phyloP scores from a whole-genome alignment of 2,113 vertebrate species.

The Burhinus oedicnemus region DNA sequence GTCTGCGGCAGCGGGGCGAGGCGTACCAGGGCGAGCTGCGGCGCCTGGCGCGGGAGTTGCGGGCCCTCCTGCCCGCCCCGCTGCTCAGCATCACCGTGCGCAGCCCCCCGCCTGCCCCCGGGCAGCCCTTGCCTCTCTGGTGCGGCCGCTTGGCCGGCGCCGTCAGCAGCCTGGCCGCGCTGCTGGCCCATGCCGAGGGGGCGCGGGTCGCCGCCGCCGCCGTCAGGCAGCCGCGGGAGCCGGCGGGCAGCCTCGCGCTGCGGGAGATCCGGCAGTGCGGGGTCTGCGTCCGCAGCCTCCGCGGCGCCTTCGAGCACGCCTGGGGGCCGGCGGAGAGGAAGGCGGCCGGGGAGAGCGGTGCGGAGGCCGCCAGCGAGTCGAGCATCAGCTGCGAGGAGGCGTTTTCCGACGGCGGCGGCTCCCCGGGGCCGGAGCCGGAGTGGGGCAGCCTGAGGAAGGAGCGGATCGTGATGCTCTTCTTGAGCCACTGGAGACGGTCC shows the following conservation, averaged over 20 bases:
- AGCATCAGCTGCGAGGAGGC: constrained; percentile 79
- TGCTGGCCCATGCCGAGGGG: constrained; percentile 80
- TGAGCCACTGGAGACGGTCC: constrained; percentile 93
- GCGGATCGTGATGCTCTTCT: constrained; percentile 89
- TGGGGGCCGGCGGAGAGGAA: background rate
- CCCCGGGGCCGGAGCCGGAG: constrained; percentile 58
- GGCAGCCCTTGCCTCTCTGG: constrained; percentile 84
- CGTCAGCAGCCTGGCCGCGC: constrained; percentile 88
- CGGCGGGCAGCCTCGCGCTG: constrained; percentile 76
- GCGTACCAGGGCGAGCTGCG: constrained; percentile 87
- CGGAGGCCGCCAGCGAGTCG: constrained; percentile 74
- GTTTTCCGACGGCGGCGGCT: constrained; percentile 31
- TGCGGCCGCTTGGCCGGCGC: constrained; percentile 86
- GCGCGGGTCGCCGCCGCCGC: background rate
- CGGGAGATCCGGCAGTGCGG: constrained; percentile 89
- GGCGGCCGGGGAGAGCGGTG: background rate
- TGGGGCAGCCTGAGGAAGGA: constrained; percentile 87
- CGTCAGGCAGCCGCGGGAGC: constrained; percentile 26
- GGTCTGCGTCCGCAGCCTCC: constrained; percentile 87
- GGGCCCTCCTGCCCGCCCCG: constrained; percentile 86
- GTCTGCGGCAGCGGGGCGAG: constrained; percentile 83
- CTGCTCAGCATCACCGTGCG: constrained; percentile 88
- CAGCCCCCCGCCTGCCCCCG: constrained; percentile 79
- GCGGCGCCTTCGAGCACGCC: constrained; percentile 85
- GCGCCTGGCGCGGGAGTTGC: constrained; percentile 84